These are phyloP conservation scores for Caenorhabditis inopinata DNA, from an alignment of 1,140 invertebrate genomes.

Conservation along the genomic window DNA sequence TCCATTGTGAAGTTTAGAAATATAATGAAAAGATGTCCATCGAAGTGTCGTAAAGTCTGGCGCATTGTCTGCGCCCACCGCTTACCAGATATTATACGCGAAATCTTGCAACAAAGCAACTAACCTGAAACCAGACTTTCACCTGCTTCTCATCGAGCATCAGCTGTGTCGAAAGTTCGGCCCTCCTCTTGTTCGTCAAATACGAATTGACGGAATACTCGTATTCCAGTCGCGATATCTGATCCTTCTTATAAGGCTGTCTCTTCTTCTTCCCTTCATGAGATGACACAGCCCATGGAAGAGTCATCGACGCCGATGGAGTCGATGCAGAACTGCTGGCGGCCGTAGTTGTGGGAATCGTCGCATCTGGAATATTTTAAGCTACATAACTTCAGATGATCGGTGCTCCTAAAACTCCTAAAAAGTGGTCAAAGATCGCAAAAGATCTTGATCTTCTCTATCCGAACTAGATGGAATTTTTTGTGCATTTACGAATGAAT, in stretches of 20 bases:
- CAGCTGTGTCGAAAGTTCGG: background rate
- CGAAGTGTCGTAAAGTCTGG: no score
- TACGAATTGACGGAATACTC: background rate
- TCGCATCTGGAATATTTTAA: background rate
- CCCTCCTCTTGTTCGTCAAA: conserved; percentile 4
- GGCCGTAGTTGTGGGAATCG: background rate
- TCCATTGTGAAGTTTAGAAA: no score
- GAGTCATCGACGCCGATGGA: background rate
- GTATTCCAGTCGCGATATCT: background rate
- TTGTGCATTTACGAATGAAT: no score
- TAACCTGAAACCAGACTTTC: conserved; percentile 5
- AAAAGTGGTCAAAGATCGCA: no score
- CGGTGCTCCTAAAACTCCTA: no score
- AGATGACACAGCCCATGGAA: background rate
- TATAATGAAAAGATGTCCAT: no score
- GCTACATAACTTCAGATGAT: no score
- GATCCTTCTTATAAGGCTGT: conserved; percentile 25
- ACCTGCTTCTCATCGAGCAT: conserved; percentile 5
- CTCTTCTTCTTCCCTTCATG: conserved; percentile 5
- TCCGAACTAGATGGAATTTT: no score
- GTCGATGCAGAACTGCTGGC: background rate
- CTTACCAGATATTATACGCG: no score
- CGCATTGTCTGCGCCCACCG: no score
- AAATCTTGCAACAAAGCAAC: no score
- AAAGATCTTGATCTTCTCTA: no score